phyloP scores from a whole-genome alignment of 1,140 invertebrate genomes.

The Bemisia tabaci region DNA sequence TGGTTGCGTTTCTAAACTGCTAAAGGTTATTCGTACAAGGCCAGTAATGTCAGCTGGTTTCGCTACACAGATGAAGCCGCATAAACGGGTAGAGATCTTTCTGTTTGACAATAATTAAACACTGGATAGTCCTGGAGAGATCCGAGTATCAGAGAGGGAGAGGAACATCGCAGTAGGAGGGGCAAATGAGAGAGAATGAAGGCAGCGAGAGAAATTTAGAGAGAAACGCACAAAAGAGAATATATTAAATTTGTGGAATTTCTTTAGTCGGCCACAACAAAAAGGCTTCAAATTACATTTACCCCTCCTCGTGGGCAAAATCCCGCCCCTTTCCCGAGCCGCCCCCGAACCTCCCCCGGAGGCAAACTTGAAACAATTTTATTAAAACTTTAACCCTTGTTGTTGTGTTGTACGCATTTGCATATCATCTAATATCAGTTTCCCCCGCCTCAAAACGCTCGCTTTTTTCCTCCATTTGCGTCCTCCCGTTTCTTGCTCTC shows the following conservation, averaged over 20 bases:
- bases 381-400: neutral
- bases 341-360: neutral
- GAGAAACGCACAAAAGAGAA: too few species aligned
- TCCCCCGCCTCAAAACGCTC: neutral
- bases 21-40: too few species aligned
- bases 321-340: neutral
- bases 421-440: neutral
- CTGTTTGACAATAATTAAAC: too few species aligned
- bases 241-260: neutral
- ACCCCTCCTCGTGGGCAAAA: neutral
- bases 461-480: neutral
- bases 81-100: too few species aligned
- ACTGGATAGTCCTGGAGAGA: too few species aligned
- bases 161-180: too few species aligned
- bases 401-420: neutral
- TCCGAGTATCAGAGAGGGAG: too few species aligned
- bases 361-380: neutral
- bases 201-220: too few species aligned
- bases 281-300: neutral
- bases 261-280: neutral
- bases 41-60: too few species aligned
- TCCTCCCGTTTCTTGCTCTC: neutral
- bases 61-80: too few species aligned
- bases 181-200: too few species aligned
- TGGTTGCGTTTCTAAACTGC: too few species aligned